Conservation (phyloP, 2,888 invertebrate species). For the Spisula subtruncata region DNA sequence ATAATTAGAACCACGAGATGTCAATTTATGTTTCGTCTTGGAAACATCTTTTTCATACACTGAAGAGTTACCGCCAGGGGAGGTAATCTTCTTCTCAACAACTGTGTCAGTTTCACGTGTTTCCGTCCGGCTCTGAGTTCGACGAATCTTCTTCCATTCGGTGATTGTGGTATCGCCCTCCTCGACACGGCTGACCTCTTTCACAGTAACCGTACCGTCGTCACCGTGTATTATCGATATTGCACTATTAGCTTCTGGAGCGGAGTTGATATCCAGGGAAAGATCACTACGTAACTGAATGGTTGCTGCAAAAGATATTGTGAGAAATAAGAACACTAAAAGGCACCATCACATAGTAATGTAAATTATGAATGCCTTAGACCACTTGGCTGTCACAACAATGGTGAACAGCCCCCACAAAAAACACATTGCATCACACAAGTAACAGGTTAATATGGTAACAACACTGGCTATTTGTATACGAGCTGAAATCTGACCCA, state of each 20-base stretch:
- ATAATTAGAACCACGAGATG: slow-evolving; percentile 82
- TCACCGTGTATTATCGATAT: slow-evolving; percentile 79
- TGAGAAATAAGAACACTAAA: too few relatives aligned
- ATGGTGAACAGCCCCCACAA: too few relatives aligned
- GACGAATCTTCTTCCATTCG: slow-evolving; percentile 76
- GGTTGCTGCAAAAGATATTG: slow-evolving; percentile 45
- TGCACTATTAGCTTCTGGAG: slow-evolving; percentile 62
- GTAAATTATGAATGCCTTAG: too few relatives aligned
- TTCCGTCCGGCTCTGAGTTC: slow-evolving; percentile 79
- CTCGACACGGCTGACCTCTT: slow-evolving; percentile 74
- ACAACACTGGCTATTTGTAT: too few relatives aligned
- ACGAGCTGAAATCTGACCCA: too few relatives aligned
- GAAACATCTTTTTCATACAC: slow-evolving; percentile 80
- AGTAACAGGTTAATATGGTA: too few relatives aligned
- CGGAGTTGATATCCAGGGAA: slow-evolving; percentile 57
- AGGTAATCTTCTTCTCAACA: slow-evolving; percentile 76
- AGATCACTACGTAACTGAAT: slow-evolving; percentile 59
- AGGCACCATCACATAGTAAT: too few relatives aligned
- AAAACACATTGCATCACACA: too few relatives aligned
- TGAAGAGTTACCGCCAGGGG: slow-evolving; percentile 77
- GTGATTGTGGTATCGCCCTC: slow-evolving; percentile 78
- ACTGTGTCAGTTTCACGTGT: slow-evolving; percentile 80
- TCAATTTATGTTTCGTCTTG: slow-evolving; percentile 79
- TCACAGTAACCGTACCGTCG: slow-evolving; percentile 80
- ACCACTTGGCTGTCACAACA: too few relatives aligned